Conservation (phyloP, 2,888 invertebrate species). For the Xestobium rufovillosum region DNA sequence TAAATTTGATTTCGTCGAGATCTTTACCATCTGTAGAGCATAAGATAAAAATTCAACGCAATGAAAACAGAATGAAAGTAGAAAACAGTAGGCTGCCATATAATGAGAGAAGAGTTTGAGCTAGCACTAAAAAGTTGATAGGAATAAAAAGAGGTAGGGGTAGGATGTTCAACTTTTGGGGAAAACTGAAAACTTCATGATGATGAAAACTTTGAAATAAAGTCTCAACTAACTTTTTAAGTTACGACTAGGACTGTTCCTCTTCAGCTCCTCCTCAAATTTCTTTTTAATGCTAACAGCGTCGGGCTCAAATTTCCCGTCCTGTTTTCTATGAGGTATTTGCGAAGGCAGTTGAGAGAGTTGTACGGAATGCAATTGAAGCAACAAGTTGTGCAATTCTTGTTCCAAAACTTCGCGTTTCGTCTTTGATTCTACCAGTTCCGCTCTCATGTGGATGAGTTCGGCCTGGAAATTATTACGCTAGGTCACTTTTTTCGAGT, state of each 20-base stretch:
- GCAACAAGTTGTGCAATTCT: constrained; percentile 54
- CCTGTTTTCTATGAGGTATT: constrained; percentile 36
- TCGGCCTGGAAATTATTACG: constrained; percentile 75
- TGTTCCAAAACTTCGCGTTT: constrained; percentile 52
- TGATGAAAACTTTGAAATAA: not conserved
- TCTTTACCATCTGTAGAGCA: constrained; percentile 30
- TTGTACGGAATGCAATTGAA: constrained; percentile 55
- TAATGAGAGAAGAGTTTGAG: too few relatives aligned
- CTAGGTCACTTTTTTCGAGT: too few relatives aligned
- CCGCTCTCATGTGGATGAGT: constrained; percentile 65
- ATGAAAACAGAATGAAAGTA: too few relatives aligned
- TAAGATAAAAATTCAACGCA: constrained; percentile 7
- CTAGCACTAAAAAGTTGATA: too few relatives aligned
- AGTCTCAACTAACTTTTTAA: constrained; percentile 26
- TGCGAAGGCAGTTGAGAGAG: constrained; percentile 46
- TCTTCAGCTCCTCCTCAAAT: constrained; percentile 40
- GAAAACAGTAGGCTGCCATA: too few relatives aligned
- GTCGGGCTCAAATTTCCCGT: constrained; percentile 39
- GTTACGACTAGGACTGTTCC: constrained; percentile 39
- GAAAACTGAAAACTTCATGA: too few relatives aligned
- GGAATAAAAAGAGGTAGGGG: too few relatives aligned
- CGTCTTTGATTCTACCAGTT: constrained; percentile 63
- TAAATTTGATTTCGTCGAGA: constrained; percentile 39
- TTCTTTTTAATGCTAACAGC: constrained; percentile 42
- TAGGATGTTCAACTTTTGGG: too few relatives aligned